A percentile compares a stretch with the other conserved stretches of the same genome.
These are phyloP conservation scores for Vulpes lagopus DNA, from an alignment of 2,113 vertebrate species.

Conservation along the genomic window DNA sequence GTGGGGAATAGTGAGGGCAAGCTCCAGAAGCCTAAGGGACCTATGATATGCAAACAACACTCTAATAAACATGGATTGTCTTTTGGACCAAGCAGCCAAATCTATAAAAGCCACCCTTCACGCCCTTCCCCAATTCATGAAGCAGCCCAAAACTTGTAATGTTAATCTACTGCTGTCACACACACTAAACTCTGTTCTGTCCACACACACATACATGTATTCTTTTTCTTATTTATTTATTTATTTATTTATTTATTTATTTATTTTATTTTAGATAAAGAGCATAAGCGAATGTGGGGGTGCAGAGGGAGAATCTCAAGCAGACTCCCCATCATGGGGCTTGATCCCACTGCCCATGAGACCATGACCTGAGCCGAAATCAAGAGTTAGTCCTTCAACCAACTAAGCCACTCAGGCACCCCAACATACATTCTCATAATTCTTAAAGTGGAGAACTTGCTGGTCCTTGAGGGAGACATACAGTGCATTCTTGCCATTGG, in stretches of 20 bases:
- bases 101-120: background rate
- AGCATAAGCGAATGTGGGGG: background rate
- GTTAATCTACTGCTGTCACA: background rate
- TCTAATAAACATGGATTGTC: background rate
- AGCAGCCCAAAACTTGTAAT: background rate
- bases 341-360: background rate
- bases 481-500: background rate
- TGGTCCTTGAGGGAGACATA: background rate
- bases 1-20: fast-evolving
- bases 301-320: background rate
- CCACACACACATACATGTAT: too few species aligned
- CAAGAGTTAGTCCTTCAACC: background rate
- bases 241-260: background rate
- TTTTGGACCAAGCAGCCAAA: background rate
- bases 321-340: background rate
- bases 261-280: background rate
- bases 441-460: background rate
- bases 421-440: background rate
- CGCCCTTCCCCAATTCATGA: background rate
- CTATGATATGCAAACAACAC: background rate
- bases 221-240: background rate
- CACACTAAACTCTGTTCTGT: background rate
- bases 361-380: background rate
- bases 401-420: background rate
- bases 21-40: background rate